Evolutionary conservation across 2,113 vertebrate species (phyloP), one percentile per base, ranked within the genome.

Genomic region (Sclerurus mexicanus): DNA sequence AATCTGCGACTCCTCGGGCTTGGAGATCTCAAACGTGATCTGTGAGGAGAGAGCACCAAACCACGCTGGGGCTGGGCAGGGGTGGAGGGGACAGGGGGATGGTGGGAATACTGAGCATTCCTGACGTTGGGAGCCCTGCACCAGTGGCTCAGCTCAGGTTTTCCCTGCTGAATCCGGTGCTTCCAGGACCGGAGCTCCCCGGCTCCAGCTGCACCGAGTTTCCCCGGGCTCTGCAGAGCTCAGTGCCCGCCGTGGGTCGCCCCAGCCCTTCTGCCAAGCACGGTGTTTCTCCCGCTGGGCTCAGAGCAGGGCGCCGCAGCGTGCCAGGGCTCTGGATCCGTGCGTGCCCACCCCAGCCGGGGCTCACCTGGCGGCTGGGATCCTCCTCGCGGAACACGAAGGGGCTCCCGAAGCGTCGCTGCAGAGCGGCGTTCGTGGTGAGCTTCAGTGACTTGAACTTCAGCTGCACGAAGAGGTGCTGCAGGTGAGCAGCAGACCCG

Each of bases 1-100:
- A 69, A 99, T 85, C 30, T 96, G 97, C 1, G 86, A 98, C n/a
- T 98, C 98, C 52, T 98, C 99, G 1, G 98, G 97, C 84, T 99
- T 99, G 94, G 98, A 99, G 92, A 99, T 97, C 94, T 99, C 99
- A 71, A 99, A 98, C 0, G 97, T 98, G 60, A 99, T 95, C 99
- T 99, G 97, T 25, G 81, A 56, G 56, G 82, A 15, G 66, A 62
- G 37, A 63, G 12, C 42, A n/a, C 5, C 7, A 16, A 8, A 6
- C 14, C 7, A 3, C 1, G 4, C 13, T 24, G 33, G 58, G 27
- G 37, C 30, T 5, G 30, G 78, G 11, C 22, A 19, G 58, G 78
- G 28, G 16, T 1, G 11, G 39, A 7, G 55, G 11, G 49, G 7
- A 3, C 7, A n/a, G n/a, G 44, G 0, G 2, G 14, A 12, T 1